Evolutionary conservation across 2,113 vertebrate genomes (phyloP), one percentile per base, ranked within the genome.

Genomic region (Oophaga pumilio): DNA sequence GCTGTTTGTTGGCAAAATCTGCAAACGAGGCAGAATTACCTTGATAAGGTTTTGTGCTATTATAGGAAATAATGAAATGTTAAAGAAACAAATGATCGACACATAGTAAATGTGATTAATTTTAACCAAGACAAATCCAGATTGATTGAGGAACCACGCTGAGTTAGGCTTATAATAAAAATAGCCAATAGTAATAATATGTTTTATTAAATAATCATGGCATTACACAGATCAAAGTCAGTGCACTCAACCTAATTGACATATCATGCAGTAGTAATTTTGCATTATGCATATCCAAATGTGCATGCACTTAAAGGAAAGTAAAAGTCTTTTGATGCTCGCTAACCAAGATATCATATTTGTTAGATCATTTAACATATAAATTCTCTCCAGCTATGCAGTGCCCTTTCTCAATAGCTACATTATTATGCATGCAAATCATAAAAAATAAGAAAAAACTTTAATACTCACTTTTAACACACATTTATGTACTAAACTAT

Each of bases 91-190:
- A 82, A 68, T 82, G 33, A 82, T 66, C 18, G 11, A 60, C 57
- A 82, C 26, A 15, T 82, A 52, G 60, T 43, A 66, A 82, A 82
- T 52, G 80, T 64, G 62, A 50, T 82, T 66, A 60, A 66, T 52
- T 66, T 62, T 11, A 22, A 82, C 33, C 80, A 82, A 49, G 59
- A 82, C 79, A 66, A 82, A 82, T 66, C 22, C 22, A 24, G 33
- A 82, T 43, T 82, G 60, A 82, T 82, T 64, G 60, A 82, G 60
- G 80, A 82, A 52, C 11, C 60, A 82, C 60, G 60, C 60, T 82
- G 60, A 82, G 60, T 82, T 82, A 68, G 60, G n/a, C 22, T 52
- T 82, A 82, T 50, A 82, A 82, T 82, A 66, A 82, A 82, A 49
- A 43, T 50, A 64, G 60, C 68, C 33, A 52, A 82, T 82, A 20